Evolutionary conservation across 2,113 vertebrate species (phyloP), one percentile per base, ranked within the genome.

Genomic region (Hystrix cristata): DNA sequence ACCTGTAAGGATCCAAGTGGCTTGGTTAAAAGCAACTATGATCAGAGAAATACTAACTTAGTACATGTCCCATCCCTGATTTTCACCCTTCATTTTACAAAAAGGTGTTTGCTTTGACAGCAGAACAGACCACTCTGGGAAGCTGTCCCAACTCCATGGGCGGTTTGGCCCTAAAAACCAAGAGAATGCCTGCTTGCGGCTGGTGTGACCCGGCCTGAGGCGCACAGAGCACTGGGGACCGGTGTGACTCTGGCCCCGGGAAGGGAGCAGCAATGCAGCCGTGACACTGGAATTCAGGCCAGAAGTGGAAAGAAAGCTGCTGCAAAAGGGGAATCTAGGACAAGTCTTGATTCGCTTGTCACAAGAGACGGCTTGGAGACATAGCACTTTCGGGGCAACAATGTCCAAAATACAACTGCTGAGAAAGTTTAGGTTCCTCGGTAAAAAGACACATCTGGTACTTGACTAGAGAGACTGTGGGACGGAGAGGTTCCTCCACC

Each of bases 361-460:
- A 96, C 51, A n/a, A 81, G 59, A 27, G 11, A 83, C 0, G 0
- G 89, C 85, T 69, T 60, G 76, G 51, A 79, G 90, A 90, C 12
- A 95, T 87, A 97, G 98, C 96, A 93, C 96, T 97, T 85, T n/a
- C 31, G 86, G 98, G 97, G 91, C 53, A 62, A 95, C 12, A 0
- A 87, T 85, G 86, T 84, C 96, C 96, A 94, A 91, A 96, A 93
- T 62, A 95, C 90, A 97, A 76, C 27, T 57, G 1, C 62, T 27
- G 25, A 97, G 87, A 88, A 96, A 85, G 71, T 21, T 79, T 13
- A 84, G 96, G 96, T 97, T 98, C 96, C 98, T 98, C 1, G 93
- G 96, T 80, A 97, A 93, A 96, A 97, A 98, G 98, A 97, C 84
- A 89, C 25, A 80, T 87, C 78, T 88, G 95, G 93, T 71, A 25